Evolutionary conservation across 1,140 invertebrate genomes (phyloP), one percentile per base, ranked within the genome.

Genomic region (Pogonomyrmex californicus): DNA sequence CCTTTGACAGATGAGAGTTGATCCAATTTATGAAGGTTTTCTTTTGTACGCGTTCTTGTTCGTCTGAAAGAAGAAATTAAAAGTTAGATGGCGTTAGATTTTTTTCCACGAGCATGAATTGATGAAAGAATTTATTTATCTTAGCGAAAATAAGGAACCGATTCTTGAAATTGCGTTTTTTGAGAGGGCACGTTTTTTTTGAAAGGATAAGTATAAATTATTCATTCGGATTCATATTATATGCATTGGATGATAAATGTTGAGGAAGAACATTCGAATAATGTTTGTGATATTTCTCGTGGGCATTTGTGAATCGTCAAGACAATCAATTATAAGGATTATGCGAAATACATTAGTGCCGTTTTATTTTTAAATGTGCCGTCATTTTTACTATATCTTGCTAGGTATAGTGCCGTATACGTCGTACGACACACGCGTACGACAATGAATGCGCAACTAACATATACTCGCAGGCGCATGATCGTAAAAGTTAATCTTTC

Each of bases 11-110:
- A 96, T 99, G 99, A 94, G 98, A 99, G 96, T 99, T 99, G 95
- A 99, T 99, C 99, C 99, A 99, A 96, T 99, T 99, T 91, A 99
- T 98, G 95, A 99, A 99, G 79, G 99, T 99, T 94, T 99, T 99
- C 96, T 99, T 99, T 95, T 99, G 99, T 73, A 99, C 99, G 94
- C 98, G 97, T 96, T 99, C 99, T 96, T 99, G 99, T 96, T 99
- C 99, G 97, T 99, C 99, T 99, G 97, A 77, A 97, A 97, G 92
- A 95, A 96, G 94, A 94, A 86, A 73, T 63, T 87, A 77, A 63
- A 88, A 87, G n/a, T 86, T 1, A 47, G 38, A 70, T n/a, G 14
- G 7, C 30, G n/a, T n/a, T n/a, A n/a, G 17, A 47, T n/a, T n/a
- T 41, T 63, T 30, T 7, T 33, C n/a, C 9, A 7, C 9, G 23